These are phyloP conservation scores for Oryzias curvinotus DNA, from an alignment of 2,113 vertebrate genomes.

Conservation along the genomic window DNA sequence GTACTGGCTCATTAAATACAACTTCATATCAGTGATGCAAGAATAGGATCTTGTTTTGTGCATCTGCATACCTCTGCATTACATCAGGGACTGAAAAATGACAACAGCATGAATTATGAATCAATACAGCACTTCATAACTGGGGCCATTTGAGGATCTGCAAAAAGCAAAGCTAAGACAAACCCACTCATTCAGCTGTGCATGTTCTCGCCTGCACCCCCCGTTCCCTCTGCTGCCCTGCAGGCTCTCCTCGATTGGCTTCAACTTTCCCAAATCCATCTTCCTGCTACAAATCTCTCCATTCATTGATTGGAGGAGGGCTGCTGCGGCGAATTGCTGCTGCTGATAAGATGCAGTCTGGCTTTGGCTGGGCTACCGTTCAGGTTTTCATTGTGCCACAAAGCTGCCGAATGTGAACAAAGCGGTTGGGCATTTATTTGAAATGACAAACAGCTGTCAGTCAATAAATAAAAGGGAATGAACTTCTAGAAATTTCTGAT, in stretches of 20 bases:
- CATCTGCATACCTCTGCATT: constrained; percentile 13
- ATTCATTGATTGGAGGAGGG: constrained; percentile 31
- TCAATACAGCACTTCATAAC: constrained; percentile 32
- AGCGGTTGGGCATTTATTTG: not conserved
- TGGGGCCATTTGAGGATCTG: constrained; percentile 36
- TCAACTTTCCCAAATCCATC: constrained; percentile 36
- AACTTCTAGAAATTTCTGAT: not conserved
- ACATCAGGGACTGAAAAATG: constrained; percentile 4
- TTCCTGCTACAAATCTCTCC: constrained; percentile 6
- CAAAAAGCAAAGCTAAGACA: constrained; percentile 29
- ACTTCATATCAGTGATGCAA: constrained; percentile 1
- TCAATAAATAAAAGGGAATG: not conserved
- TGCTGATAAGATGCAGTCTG: constrained; percentile 12
- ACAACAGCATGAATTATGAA: constrained; percentile 63
- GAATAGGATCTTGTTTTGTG: constrained; percentile 23
- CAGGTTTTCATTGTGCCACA: not conserved
- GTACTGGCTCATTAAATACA: constrained; percentile 35
- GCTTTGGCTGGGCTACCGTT: not conserved
- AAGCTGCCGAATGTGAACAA: constrained; percentile 2
- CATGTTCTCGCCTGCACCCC: constrained; percentile 5
- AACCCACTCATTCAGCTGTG: constrained; percentile 35
- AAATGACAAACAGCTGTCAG: constrained; percentile 18
- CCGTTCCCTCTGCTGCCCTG: constrained; percentile 13
- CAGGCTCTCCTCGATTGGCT: constrained; percentile 34
- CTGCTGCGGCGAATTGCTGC: constrained; percentile 28